Evolutionary conservation across 2,888 invertebrate species (phyloP).

Genomic region (Clanis bilineata): DNA sequence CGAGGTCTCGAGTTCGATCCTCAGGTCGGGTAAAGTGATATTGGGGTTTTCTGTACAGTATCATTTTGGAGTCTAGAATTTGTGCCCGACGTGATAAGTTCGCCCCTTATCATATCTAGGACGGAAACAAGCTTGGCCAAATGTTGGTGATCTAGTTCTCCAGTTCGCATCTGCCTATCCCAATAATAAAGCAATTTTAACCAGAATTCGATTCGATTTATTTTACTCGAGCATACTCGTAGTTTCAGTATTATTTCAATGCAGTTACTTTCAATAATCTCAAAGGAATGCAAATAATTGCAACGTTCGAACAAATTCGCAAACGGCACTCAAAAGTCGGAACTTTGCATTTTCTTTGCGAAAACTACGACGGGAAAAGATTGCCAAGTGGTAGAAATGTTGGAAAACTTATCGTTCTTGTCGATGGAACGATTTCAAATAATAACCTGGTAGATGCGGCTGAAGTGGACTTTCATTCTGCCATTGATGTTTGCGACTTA

Average conservation of each 20-base stretch:
- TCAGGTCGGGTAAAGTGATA: too few relatives aligned
- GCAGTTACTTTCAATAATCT: background rate
- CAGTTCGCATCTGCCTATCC: too few relatives aligned
- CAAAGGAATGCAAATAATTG: background rate
- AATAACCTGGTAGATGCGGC: background rate
- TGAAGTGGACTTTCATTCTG: background rate
- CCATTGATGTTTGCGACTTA: background rate
- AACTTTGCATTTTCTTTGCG: background rate
- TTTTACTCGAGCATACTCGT: too few relatives aligned
- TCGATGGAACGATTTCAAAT: background rate
- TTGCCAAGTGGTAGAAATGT: background rate
- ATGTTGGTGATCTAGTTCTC: too few relatives aligned
- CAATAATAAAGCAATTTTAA: too few relatives aligned
- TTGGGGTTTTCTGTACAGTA: too few relatives aligned
- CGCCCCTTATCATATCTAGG: too few relatives aligned
- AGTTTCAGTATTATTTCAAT: background rate
- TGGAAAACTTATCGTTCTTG: background rate
- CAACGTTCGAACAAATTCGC: background rate
- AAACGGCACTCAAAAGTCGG: background rate
- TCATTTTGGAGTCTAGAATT: too few relatives aligned
- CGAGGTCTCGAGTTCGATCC: too few relatives aligned
- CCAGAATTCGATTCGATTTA: too few relatives aligned
- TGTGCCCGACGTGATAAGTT: too few relatives aligned
- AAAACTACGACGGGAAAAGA: background rate
- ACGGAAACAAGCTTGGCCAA: too few relatives aligned